Percentiles rank a stretch among this genome's conserved stretches.
Conservation (phyloP, 2,888 invertebrate genomes). For the Hydriomena furcata region DNA sequence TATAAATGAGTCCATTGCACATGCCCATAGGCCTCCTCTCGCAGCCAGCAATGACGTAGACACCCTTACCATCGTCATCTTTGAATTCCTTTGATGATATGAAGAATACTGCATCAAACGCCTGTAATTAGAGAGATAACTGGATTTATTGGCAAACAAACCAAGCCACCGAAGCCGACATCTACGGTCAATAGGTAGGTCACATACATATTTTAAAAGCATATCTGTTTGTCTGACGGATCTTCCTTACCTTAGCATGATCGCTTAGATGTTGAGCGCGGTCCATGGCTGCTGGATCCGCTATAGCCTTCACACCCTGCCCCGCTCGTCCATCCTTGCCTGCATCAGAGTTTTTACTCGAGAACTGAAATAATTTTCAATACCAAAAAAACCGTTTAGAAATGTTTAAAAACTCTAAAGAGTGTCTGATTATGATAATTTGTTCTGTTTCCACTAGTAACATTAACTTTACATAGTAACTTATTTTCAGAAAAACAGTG, state of each 20-base stretch:
- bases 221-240: too few relatives aligned
- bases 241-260: conserved; percentile 83
- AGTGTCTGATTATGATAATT: too few relatives aligned
- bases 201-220: too few relatives aligned
- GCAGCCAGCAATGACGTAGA: conserved; percentile 86
- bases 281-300: conserved; percentile 79
- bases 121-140: too few relatives aligned
- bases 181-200: too few relatives aligned
- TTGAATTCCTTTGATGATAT: conserved; percentile 84
- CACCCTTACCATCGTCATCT: conserved; percentile 70
- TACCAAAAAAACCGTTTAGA: too few relatives aligned
- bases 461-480: too few relatives aligned
- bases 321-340: conserved; percentile 60
- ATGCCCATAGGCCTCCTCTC: conserved; percentile 87
- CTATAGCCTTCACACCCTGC: conserved; percentile 73
- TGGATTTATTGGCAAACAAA: too few relatives aligned
- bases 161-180: too few relatives aligned
- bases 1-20: conserved; percentile 86
- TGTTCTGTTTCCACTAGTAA: too few relatives aligned
- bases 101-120: conserved; percentile 91
- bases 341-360: conserved; percentile 52
- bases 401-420: too few relatives aligned
- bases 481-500: too few relatives aligned
- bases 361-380: conserved; percentile 50
- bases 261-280: conserved; percentile 82